phyloP scores from a whole-genome alignment of 2,797 vertebrate genomes.

The Distichodus sexfasciatus region DNA sequence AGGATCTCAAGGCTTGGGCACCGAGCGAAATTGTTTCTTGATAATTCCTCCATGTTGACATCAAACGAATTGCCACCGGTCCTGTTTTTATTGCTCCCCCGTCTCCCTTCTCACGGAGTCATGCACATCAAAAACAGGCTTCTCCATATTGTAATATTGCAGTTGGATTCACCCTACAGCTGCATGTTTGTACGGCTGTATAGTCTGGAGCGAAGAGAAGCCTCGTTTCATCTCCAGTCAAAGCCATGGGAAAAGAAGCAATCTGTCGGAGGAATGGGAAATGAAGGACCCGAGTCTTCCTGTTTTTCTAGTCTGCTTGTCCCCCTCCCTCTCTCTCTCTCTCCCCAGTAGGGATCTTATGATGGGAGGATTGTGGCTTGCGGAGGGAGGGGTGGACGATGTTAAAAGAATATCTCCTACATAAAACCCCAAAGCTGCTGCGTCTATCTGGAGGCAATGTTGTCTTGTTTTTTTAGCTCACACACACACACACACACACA shows the following conservation, averaged over 20 bases:
- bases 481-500: not conserved
- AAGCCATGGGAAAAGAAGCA: constrained; percentile 59
- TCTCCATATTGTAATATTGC: constrained; percentile 57
- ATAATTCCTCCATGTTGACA: constrained; percentile 52
- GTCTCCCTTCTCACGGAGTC: constrained; percentile 55
- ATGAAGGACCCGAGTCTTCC: constrained; percentile 63
- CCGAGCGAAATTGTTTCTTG: constrained; percentile 48
- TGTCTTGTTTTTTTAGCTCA: no score
- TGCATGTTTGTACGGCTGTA: constrained; percentile 58
- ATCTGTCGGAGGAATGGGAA: constrained; percentile 68
- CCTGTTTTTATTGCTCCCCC: constrained; percentile 56
- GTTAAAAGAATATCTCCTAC: constrained; percentile 49
- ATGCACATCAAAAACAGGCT: constrained; percentile 59
- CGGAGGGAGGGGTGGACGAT: constrained; percentile 35
- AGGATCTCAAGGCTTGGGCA: constrained; percentile 43
- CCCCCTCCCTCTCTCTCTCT: constrained; percentile 1
- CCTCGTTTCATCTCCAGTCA: constrained; percentile 63
- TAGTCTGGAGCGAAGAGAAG: constrained; percentile 50
- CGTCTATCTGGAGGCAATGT: constrained; percentile 42
- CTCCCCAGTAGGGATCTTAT: constrained; percentile 53
- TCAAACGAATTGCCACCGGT: constrained; percentile 54
- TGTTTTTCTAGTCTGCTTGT: constrained; percentile 57
- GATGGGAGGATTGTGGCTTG: constrained; percentile 50
- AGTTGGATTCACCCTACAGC: constrained; percentile 52
- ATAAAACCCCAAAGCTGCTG: constrained; percentile 45